These are phyloP conservation scores for Campylorhamphus procurvoides DNA, from an alignment of 2,113 vertebrate species.

Conservation along the genomic window DNA sequence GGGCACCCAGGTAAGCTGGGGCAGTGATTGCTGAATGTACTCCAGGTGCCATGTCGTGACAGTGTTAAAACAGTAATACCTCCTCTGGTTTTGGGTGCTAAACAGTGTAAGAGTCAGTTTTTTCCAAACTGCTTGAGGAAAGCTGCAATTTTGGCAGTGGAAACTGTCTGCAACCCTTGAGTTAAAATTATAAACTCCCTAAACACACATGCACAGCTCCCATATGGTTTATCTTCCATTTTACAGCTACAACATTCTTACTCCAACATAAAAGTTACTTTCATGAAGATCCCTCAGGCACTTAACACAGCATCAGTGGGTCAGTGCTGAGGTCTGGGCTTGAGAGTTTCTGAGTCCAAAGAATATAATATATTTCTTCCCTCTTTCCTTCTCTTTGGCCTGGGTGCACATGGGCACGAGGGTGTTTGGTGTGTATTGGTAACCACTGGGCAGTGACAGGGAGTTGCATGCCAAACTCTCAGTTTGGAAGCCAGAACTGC, in stretches of 20 bases:
- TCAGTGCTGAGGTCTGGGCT: neutral
- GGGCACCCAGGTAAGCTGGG: neutral
- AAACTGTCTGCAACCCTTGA: neutral
- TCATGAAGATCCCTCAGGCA: rapidly evolving
- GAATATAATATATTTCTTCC: neutral
- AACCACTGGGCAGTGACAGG: neutral
- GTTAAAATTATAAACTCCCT: neutral
- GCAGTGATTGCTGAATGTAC: neutral
- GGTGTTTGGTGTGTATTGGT: neutral
- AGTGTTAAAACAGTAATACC: neutral
- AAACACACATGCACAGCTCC: neutral
- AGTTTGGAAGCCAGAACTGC: neutral
- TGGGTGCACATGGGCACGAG: neutral
- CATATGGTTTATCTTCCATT: neutral
- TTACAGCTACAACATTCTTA: neutral
- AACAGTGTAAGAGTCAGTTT: neutral
- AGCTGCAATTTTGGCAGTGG: neutral
- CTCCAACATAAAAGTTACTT: neutral
- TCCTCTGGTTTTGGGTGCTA: neutral
- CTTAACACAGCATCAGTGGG: no score
- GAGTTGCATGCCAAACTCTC: neutral
- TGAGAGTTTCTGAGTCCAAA: neutral
- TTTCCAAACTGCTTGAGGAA: neutral
- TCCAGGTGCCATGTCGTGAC: no score
- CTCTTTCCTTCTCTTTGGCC: neutral